Base-by-base conservation (phyloP, 2,113 vertebrate species). In the Furnarius figulus region DNA sequence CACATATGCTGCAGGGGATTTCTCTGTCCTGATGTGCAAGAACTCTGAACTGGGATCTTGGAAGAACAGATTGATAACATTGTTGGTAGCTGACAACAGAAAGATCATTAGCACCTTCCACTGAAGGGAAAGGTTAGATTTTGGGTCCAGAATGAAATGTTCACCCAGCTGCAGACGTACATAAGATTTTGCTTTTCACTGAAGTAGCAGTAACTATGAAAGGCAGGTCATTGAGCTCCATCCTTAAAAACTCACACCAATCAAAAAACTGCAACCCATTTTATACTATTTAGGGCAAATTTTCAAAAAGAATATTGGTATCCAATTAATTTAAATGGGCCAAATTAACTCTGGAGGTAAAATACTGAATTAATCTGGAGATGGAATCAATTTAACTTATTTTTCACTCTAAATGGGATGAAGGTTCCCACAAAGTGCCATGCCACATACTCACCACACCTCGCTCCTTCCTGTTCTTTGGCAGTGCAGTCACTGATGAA, bases 401-500 rank as follows among this genome's bases (percentile, higher is more conserved):
- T 82, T 84, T 89, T 73, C 31, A 21, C 63, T 72, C 31, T 33
- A 39, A 92, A 81, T 14, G 10, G 61, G 55, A 63, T 77, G 65
- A 91, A 56, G 22, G 42, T 50, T 90, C 37, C 24, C 49, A 78
- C 0, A 0, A 81, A 71, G 27, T 58, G 66, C n/a, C 56, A 25
- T 22, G 37, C 6, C 56, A 66, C 18, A 74, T 59, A 93, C 98
- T 98, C 90, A 99, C 99, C 98, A 97, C 99, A 99, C 39, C 98
- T 92, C 33, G 93, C 92, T 68, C 97, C 98, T 80, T 98, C 98
- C 35, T 98, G 97, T 28, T 98, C 98, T 82, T 98, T 98, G 12
- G 95, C 75, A 56, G 98, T 97, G 95, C 99, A 99, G 79, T 99
- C 98, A 5, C 94, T 98, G 87, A 97, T 92, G 89, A 99, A 99